Base-by-base conservation (phyloP, 2,888 invertebrate species). In the Amorpha juglandis region DNA sequence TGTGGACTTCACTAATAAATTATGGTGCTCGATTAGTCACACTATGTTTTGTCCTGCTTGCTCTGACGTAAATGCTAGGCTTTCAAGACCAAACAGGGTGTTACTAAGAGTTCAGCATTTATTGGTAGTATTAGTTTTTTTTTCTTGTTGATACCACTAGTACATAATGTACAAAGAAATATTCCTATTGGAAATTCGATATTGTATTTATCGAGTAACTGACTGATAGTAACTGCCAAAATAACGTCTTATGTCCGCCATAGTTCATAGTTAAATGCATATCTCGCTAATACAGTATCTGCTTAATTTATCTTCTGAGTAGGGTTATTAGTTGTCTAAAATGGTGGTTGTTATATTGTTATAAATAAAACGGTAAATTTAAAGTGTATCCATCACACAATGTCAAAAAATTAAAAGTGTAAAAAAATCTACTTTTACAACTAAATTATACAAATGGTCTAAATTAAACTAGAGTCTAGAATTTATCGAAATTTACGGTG, bases 401-500 rank as follows among this genome's bases (percentile, higher is more conserved):
- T 58, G 38, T 55, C 55, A 11, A n/a, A n/a, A n/a, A n/a, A n/a
- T n/a, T n/a, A n/a, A n/a, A n/a, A 19, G 42, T 19, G 42, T 58
- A 16, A 16, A 42, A 38, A 58, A 42, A 38, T 35, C 38, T 16
- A 42, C 38, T 38, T 58, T 12, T 42, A 55, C 11, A 19, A 50
- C 1, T 45, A 45, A n/a, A 42, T 38, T 58, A 58, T 42, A 58
- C 35, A 55, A 55, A 58, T 8, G 42, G 58, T 58, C 42, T 58
- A 58, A 58, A 58, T 58, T 38, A 38, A 58, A 58, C 58, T 58
- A 58, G 58, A 42, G 16, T 58, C 9, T 58, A 58, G 58, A 38
- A 58, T 58, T 42, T 58, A 58, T 58, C 58, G 42, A 58, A 58
- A 65, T 51, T 63, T 64, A 67, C 67, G 67, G 66, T 68, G 67